Percentiles rank a stretch among this genome's conserved stretches.
phyloP scores from a whole-genome alignment of 2,888 invertebrate species.

The Clusia tigrina region DNA sequence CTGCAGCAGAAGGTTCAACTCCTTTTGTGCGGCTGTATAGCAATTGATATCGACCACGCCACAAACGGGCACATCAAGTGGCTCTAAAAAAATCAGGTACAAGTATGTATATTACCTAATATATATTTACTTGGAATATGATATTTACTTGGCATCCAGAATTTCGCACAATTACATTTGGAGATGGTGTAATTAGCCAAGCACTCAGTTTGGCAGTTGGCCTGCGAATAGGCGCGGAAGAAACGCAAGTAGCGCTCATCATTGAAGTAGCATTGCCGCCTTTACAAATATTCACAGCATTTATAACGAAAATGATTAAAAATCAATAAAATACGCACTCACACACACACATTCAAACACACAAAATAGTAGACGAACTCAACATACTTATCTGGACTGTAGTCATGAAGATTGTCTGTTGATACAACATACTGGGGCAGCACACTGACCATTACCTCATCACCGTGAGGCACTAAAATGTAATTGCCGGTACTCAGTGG shows the following conservation, averaged over 20 bases:
- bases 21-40: constrained; percentile 55
- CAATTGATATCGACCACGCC: constrained; percentile 57
- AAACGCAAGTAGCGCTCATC: constrained; percentile 71
- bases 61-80: constrained; percentile 59
- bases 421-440: constrained; percentile 80
- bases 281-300: not conserved
- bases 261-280: constrained; percentile 71
- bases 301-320: not conserved
- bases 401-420: constrained; percentile 70
- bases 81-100: constrained; percentile 41
- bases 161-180: constrained; percentile 74
- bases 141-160: constrained; percentile 71
- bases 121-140: not conserved
- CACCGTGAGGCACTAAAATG: constrained; percentile 57
- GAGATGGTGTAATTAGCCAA: constrained; percentile 72
- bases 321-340: not conserved
- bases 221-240: constrained; percentile 75
- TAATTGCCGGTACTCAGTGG: constrained; percentile 60
- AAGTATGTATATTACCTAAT: not conserved
- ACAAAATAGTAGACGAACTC: not conserved
- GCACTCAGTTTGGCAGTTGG: constrained; percentile 78
- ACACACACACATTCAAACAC: no score
- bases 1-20: constrained; percentile 48
- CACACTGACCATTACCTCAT: constrained; percentile 73
- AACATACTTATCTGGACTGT: constrained; percentile 65